A percentile compares a stretch with the other conserved stretches of the same genome.
phyloP scores from a whole-genome alignment of 2,113 vertebrate genomes.

The Atlantisia rogersi region DNA sequence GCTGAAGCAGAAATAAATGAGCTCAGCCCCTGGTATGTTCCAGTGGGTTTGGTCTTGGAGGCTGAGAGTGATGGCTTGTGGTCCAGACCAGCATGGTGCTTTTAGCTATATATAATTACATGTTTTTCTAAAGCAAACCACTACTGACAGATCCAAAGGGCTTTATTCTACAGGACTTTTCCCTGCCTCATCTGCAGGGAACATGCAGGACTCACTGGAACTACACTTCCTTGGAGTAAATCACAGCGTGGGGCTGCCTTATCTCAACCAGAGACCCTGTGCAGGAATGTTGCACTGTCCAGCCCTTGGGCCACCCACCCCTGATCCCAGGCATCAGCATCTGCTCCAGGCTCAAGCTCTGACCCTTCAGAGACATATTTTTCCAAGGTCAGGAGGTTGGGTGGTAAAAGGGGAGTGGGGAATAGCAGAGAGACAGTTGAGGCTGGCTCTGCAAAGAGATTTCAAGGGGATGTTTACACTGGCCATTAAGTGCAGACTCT shows the following conservation, averaged over 20 bases:
- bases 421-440: not conserved
- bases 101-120: not conserved
- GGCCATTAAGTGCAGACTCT: not conserved
- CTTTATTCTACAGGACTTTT: not conserved
- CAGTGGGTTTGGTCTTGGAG: not conserved
- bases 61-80: not conserved
- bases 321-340: slow-evolving; percentile 26
- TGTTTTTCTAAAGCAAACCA: not conserved
- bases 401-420: not conserved
- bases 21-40: not conserved
- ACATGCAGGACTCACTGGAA: not conserved
- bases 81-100: not conserved
- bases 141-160: not conserved
- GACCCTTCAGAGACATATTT: not conserved
- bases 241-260: slow-evolving; percentile 5
- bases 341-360: slow-evolving; percentile 5
- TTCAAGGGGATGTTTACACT: not conserved
- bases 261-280: slow-evolving; percentile 23
- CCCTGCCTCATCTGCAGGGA: not conserved
- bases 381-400: slow-evolving; percentile 34
- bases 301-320: slow-evolving; percentile 26
- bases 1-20: not conserved
- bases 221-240: not conserved
- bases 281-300: slow-evolving; percentile 29
- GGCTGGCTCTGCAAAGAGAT: not conserved